Evolutionary conservation across 2,888 invertebrate genomes (phyloP), one percentile per base, ranked within the genome.

Genomic region (Anarsia innoxiella): DNA sequence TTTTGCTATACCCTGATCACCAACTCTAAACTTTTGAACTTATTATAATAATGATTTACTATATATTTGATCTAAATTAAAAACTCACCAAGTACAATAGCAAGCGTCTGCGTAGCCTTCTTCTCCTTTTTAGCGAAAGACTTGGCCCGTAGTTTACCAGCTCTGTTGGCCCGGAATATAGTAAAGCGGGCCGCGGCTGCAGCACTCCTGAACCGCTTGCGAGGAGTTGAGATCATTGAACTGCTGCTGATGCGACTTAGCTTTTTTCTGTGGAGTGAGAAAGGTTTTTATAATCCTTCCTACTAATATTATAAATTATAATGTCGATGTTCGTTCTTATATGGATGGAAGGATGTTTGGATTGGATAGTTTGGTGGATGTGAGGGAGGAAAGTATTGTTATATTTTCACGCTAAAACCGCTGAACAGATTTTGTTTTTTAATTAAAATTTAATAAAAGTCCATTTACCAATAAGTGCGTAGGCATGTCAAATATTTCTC

Each of bases 81-180:
- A n/a, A 12, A n/a, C 55, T 90, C 82, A 98, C 99, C 98, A 68
- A 99, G 87, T 41, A 99, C 99, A 67, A 99, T 98, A 47, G 98
- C 99, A 49, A 99, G 85, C 1, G 99, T 99, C 86, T 99, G 99
- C 12, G 99, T 99, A 10, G 99, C 99, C 74, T 99, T 97, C 51
- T 97, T 90, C 74, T 99, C 99, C 62, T 95, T 95, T 76, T 94
- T 95, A 25, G 95, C 96, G 14, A 95, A 94, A 11, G 94, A 94
- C 70, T 96, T 96, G 64, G 96, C 96, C 26, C 95, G 86, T 73
- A 97, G 93, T 77, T 97, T 96, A 59, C 95, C 94, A 35, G 94
- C 95, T 66, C 96, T 93, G 86, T 96, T 95, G 42, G 94, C 94
- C 67, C 95, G 92, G 86, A 95, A 95, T 69, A 95, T 94, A 55